Percentiles rank a stretch among this genome's conserved stretches.
These are phyloP conservation scores for Acrobasis suavella DNA, from an alignment of 2,888 invertebrate genomes.

Conservation along the genomic window DNA sequence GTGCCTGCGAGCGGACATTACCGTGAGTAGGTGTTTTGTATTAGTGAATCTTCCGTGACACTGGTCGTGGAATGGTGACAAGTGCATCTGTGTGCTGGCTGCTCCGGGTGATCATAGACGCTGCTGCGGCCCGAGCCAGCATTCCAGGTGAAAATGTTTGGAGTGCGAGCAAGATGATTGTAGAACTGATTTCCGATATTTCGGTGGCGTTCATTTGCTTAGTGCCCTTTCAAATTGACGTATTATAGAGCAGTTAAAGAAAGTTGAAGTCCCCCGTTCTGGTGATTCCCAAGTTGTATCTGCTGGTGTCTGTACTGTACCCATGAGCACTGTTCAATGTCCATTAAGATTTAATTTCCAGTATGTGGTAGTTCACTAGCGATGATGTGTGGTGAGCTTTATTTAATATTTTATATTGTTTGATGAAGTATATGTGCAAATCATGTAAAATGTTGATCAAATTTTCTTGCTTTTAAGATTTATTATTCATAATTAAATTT, in stretches of 20 bases:
- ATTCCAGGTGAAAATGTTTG: constrained; percentile 56
- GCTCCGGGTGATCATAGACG: constrained; percentile 68
- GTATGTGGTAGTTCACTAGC: constrained; percentile 53
- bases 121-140: constrained; percentile 60
- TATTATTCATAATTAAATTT: constrained; percentile 50
- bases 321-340: constrained; percentile 44
- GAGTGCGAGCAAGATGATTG: constrained; percentile 63
- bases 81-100: constrained; percentile 56
- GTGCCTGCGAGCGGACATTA: constrained; percentile 65
- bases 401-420: constrained; percentile 60
- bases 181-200: constrained; percentile 74
- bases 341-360: constrained; percentile 48
- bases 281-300: constrained; percentile 57
- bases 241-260: constrained; percentile 49
- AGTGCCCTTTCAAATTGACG: constrained; percentile 72
- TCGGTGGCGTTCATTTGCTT: constrained; percentile 79
- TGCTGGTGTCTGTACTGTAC: constrained; percentile 31
- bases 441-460: constrained; percentile 48
- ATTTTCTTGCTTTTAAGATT: constrained; percentile 56
- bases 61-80: constrained; percentile 60
- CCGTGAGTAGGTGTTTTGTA: constrained; percentile 72
- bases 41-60: constrained; percentile 74
- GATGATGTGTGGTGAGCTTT: constrained; percentile 63
- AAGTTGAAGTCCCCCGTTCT: constrained; percentile 54
- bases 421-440: constrained; percentile 41